phyloP scores from a whole-genome alignment of 2,888 invertebrate genomes.

The Microctonus hyperodae region DNA sequence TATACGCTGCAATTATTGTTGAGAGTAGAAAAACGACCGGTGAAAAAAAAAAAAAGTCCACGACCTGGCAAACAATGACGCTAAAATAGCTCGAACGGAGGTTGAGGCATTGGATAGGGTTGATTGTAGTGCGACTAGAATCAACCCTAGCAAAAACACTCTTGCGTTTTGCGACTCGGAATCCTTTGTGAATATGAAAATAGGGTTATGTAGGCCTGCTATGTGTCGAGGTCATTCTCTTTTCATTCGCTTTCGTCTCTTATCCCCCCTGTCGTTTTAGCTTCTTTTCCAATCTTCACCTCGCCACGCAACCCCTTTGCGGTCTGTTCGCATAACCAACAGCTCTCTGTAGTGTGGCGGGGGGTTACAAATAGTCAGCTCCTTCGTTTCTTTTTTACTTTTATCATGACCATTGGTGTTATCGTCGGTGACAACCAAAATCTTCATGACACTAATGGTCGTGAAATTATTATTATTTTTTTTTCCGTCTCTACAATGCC shows the following conservation, averaged over 20 bases:
- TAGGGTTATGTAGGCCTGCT: conserved; percentile 37
- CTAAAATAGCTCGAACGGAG: conserved; percentile 31
- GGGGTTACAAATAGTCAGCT: not conserved
- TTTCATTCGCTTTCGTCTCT: conserved; percentile 27
- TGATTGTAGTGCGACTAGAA: conserved; percentile 38
- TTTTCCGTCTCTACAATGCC: not conserved
- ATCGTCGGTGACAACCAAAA: not conserved
- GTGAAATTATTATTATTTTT: not conserved
- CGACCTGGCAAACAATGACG: conserved; percentile 39
- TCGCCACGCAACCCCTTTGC: not conserved
- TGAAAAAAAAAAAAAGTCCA: conserved; percentile 48
- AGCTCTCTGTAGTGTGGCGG: too few species aligned
- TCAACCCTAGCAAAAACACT: conserved; percentile 31
- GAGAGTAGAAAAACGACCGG: conserved; percentile 36
- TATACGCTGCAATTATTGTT: conserved; percentile 44
- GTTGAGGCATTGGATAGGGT: conserved; percentile 39
- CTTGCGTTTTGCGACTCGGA: conserved; percentile 37
- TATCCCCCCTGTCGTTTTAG: conserved; percentile 24
- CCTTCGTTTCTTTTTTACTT: not conserved
- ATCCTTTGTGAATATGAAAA: conserved; percentile 53
- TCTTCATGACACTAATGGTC: not conserved
- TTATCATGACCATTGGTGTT: not conserved
- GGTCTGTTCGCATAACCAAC: conserved; percentile 1
- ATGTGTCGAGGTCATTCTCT: conserved; percentile 32
- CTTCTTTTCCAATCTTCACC: conserved; percentile 3